These are phyloP conservation scores for Chrysomela aeneicollis DNA, from an alignment of 2,888 invertebrate genomes.

Conservation along the genomic window DNA sequence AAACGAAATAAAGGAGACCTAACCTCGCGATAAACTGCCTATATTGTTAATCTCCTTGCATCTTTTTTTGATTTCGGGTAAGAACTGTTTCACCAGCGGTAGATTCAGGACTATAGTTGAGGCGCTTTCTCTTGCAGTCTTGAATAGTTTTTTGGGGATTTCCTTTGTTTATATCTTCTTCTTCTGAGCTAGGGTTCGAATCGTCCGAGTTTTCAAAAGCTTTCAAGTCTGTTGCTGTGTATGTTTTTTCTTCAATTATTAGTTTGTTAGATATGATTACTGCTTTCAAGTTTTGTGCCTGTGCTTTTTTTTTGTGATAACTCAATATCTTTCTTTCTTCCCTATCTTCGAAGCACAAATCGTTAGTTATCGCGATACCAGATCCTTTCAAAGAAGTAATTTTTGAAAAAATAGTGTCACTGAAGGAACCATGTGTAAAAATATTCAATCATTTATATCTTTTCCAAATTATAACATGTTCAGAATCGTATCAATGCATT, in stretches of 20 bases:
- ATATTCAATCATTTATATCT: too few species aligned
- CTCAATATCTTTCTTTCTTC: slow-evolving; percentile 17
- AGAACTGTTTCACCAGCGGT: slow-evolving; percentile 13
- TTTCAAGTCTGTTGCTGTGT: slow-evolving; percentile 9
- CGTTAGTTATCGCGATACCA: slow-evolving; percentile 6
- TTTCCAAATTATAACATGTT: too few species aligned
- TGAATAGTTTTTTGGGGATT: not conserved
- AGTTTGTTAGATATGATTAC: slow-evolving; percentile 10
- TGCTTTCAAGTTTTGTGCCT: slow-evolving; percentile 1
- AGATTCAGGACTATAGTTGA: slow-evolving; percentile 5
- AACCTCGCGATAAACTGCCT: too few species aligned
- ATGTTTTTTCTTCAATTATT: not conserved
- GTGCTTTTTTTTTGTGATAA: slow-evolving; percentile 3
- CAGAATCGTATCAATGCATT: too few species aligned
- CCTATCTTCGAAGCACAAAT: slow-evolving; percentile 15
- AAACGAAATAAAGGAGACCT: too few species aligned
- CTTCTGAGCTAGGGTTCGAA: not conserved
- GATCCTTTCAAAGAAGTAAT: not conserved
- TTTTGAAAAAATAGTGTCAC: slow-evolving; percentile 6
- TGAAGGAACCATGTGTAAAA: too few species aligned
- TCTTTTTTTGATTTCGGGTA: slow-evolving; percentile 16
- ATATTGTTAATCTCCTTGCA: slow-evolving; percentile 8
- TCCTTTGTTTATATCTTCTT: slow-evolving; percentile 2
- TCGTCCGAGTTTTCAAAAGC: slow-evolving; percentile 10
- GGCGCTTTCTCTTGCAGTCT: slow-evolving; percentile 1